Evolutionary conservation across 2,888 invertebrate genomes (phyloP).

Genomic region (Galeruca laticollis): DNA sequence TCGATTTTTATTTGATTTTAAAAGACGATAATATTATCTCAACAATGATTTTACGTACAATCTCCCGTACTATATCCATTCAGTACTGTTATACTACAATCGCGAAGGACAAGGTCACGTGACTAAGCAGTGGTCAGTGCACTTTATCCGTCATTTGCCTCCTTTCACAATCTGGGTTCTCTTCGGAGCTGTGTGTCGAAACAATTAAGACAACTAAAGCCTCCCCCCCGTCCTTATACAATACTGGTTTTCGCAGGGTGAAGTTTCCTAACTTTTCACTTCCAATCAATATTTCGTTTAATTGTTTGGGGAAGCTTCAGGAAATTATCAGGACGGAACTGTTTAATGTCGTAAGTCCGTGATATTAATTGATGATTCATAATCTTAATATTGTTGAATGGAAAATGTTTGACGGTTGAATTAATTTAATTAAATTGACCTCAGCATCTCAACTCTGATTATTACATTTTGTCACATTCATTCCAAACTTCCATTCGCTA

Average conservation of each 20-base stretch:
- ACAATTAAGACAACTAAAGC: constrained; percentile 17
- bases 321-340: background rate
- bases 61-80: constrained; percentile 29
- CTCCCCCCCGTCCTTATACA: background rate
- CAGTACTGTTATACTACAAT: constrained; percentile 26
- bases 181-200: constrained; percentile 25
- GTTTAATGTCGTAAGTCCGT: no score
- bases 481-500: background rate
- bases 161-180: constrained; percentile 29
- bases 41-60: background rate
- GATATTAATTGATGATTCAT: background rate
- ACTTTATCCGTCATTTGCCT: constrained; percentile 41
- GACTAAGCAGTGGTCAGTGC: constrained; percentile 46
- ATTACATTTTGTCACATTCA: constrained; percentile 16
- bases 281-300: background rate
- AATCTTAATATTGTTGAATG: constrained; percentile 19
- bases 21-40: no score
- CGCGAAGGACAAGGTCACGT: constrained; percentile 37
- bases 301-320: background rate
- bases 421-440: constrained; percentile 27
- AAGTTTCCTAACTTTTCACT: constrained; percentile 12
- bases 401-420: constrained; percentile 10
- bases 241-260: background rate
- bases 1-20: no score
- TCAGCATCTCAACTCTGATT: constrained; percentile 11